Percentiles rank a stretch among this genome's conserved stretches.
phyloP scores from a whole-genome alignment of 2,113 vertebrate species.

The Aplodontia rufa region DNA sequence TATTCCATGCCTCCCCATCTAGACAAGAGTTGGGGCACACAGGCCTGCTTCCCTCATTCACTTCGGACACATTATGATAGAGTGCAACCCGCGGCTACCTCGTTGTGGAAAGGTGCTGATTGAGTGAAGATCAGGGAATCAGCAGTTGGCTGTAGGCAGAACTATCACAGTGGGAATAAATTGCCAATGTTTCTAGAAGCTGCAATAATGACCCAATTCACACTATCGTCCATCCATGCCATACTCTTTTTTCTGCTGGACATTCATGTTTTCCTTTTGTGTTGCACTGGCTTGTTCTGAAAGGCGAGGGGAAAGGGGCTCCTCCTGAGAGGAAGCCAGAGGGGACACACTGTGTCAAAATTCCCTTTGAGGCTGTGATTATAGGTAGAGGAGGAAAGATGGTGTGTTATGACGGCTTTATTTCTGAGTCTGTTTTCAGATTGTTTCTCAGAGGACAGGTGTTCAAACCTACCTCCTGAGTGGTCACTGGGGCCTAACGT shows the following conservation, averaged over 20 bases:
- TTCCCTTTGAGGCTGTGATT: neutral
- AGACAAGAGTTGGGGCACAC: neutral
- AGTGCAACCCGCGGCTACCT: neutral
- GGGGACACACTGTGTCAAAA: neutral
- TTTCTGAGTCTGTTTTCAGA: neutral
- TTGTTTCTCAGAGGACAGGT: neutral
- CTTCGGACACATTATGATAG: neutral
- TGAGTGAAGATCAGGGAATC: neutral
- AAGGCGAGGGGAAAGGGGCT: too few species aligned
- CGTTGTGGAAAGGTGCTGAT: neutral
- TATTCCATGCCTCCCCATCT: neutral
- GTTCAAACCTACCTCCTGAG: neutral
- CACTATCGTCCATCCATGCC: fast-evolving
- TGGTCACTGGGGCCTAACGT: neutral
- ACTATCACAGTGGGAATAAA: neutral
- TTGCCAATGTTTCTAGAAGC: neutral
- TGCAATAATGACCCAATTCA: neutral
- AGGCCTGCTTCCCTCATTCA: too few species aligned
- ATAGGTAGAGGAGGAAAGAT: too few species aligned
- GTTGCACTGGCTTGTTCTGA: neutral
- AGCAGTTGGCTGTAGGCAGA: neutral
- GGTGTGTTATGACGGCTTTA: neutral
- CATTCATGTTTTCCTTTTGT: neutral
- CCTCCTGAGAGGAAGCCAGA: too few species aligned
- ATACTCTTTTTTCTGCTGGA: neutral